Evolutionary conservation across 2,888 invertebrate species (phyloP).

Genomic region (Ophion slaviceki): DNA sequence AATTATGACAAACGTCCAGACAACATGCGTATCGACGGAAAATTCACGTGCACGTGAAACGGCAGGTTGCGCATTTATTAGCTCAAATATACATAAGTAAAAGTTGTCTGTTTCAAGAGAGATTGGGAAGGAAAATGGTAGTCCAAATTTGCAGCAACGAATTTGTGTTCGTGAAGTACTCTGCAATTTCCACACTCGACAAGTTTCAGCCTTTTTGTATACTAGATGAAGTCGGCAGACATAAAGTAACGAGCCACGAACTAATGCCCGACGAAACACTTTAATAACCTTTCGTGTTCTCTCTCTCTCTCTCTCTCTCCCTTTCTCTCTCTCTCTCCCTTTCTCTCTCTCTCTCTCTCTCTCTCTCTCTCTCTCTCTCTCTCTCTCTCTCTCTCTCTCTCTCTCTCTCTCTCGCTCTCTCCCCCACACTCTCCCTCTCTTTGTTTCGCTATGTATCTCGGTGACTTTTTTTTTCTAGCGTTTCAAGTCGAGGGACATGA

Average conservation of each 20-base stretch:
- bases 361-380: not conserved
- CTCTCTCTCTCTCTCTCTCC: not conserved
- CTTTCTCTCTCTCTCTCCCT: not conserved
- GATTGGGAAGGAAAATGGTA: not conserved
- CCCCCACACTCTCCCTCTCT: not conserved
- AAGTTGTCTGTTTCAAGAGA: not conserved
- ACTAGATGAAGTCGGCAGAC: not conserved
- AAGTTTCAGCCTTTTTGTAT: slow-evolving; percentile 10
- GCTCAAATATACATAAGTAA: not conserved
- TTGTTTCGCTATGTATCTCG: not conserved
- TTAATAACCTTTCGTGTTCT: slow-evolving; percentile 41
- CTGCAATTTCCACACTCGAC: slow-evolving; percentile 14
- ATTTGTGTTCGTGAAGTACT: not conserved
- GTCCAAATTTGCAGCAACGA: not conserved
- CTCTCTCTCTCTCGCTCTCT: not conserved
- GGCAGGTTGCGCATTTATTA: not conserved
- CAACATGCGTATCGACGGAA: not conserved
- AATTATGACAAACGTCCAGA: not conserved
- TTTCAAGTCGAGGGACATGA: slow-evolving; percentile 6
- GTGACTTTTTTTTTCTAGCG: slow-evolving; percentile 5
- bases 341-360: not conserved
- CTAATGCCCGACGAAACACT: slow-evolving; percentile 51
- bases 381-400: not conserved
- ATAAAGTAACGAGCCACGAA: slow-evolving; percentile 39
- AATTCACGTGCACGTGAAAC: not conserved